phyloP scores from a whole-genome alignment of 2,888 invertebrate species.

The Trachelus stipa region DNA sequence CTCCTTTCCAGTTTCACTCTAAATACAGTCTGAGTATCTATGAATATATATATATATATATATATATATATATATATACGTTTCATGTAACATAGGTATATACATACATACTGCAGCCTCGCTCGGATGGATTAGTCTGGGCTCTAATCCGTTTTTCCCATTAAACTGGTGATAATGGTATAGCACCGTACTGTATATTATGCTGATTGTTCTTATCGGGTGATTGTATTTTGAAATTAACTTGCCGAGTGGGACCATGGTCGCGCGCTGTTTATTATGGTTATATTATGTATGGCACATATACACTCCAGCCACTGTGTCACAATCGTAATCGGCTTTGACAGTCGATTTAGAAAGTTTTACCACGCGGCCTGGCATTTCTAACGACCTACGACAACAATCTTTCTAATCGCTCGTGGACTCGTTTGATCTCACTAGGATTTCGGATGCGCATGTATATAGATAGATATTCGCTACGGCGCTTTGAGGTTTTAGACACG shows the following conservation, averaged over 20 bases:
- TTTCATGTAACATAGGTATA: neutral
- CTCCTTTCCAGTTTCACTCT: neutral
- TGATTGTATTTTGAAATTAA: too few relatives aligned
- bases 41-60: neutral
- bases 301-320: too few relatives aligned
- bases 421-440: neutral
- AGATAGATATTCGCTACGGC: neutral
- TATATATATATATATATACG: neutral
- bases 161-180: neutral
- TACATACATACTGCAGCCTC: neutral
- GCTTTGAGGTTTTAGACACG: neutral
- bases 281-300: too few relatives aligned
- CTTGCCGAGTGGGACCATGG: too few relatives aligned
- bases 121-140: neutral
- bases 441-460: neutral
- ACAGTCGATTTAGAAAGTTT: too few relatives aligned
- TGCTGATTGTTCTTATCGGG: too few relatives aligned
- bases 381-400: constrained; percentile 33
- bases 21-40: neutral
- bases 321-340: too few relatives aligned
- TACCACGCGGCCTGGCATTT: neutral
- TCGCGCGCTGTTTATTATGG: too few relatives aligned
- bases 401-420: constrained; percentile 25
- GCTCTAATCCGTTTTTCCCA: neutral
- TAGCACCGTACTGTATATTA: too few relatives aligned